These are phyloP conservation scores for Actinopyga echinites DNA, from an alignment of 53 echinoderm and acorn worm genomes.

Conservation along the genomic window DNA sequence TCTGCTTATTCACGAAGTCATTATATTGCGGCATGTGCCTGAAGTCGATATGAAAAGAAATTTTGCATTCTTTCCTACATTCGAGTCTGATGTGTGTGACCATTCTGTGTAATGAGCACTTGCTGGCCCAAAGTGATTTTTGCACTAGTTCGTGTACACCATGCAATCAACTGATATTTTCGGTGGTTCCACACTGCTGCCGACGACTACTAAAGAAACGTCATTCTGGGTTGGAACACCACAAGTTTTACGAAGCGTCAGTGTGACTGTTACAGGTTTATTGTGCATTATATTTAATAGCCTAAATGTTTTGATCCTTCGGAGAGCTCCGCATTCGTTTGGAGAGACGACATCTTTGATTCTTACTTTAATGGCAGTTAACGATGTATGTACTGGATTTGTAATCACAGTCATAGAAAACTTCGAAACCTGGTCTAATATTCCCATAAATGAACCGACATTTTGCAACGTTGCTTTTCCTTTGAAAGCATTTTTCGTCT, in stretches of 20 bases:
- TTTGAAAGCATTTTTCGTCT: conserved; percentile 16
- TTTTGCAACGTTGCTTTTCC: conserved; percentile 27
- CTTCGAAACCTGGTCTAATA: not conserved
- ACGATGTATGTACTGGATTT: conserved; percentile 16
- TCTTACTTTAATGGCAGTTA: conserved; percentile 7
- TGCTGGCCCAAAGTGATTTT: too few relatives aligned
- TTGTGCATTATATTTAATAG: conserved; percentile 16
- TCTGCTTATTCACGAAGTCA: too few relatives aligned
- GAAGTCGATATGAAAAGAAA: too few relatives aligned
- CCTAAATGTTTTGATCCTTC: not conserved
- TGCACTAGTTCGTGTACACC: too few relatives aligned
- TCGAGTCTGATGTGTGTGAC: too few relatives aligned
- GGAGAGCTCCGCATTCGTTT: conserved; percentile 8
- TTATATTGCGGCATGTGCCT: too few relatives aligned
- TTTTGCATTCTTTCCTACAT: too few relatives aligned
- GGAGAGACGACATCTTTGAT: conserved; percentile 26
- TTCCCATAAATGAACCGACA: not conserved
- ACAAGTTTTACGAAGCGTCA: not conserved
- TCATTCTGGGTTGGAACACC: conserved; percentile 1
- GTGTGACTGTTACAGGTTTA: conserved; percentile 8
- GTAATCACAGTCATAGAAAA: not conserved
- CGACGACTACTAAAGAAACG: not conserved
- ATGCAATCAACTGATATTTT: too few relatives aligned
- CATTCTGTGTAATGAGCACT: too few relatives aligned
- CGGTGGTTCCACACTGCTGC: too few relatives aligned